phyloP scores from a whole-genome alignment of 2,888 invertebrate species.

The Theodoxus fluviatilis region DNA sequence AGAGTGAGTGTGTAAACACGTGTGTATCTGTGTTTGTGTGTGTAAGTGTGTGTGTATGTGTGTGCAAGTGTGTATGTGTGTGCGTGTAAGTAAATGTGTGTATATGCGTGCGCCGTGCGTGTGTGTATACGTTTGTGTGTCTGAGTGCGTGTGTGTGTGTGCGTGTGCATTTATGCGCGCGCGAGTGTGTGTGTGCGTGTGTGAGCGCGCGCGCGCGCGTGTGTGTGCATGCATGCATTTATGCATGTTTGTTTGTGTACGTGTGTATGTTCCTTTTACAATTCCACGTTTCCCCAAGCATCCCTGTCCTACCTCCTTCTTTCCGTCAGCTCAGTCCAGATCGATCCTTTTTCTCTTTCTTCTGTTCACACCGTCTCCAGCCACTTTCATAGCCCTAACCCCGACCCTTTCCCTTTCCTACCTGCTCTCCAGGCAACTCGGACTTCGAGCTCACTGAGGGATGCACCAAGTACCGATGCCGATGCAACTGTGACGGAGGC shows the following conservation, averaged over 20 bases:
- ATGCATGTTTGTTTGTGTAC: no score
- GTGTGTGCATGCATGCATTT: no score
- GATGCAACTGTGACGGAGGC: constrained; percentile 52
- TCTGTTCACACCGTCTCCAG: no score
- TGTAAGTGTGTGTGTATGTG: neutral
- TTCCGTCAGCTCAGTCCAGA: no score
- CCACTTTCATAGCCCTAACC: no score
- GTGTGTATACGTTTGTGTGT: neutral
- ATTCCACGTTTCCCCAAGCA: no score
- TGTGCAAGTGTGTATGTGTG: neutral
- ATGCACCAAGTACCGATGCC: constrained; percentile 48
- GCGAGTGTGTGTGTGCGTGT: constrained; percentile 1
- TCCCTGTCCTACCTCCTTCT: no score
- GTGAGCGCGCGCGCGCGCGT: no score
- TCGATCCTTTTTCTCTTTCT: no score
- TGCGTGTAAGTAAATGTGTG: neutral
- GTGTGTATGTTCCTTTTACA: no score
- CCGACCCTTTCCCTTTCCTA: no score
- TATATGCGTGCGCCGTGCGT: constrained; percentile 13
- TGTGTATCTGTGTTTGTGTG: constrained; percentile 2
- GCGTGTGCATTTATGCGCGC: constrained; percentile 15
- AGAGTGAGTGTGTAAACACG: neutral
- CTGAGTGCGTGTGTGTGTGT: constrained; percentile 17
- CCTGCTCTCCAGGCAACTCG: constrained; percentile 41
- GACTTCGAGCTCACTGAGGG: constrained; percentile 43